These are phyloP conservation scores for Cantharis rufa DNA, from an alignment of 2,888 invertebrate genomes.

Conservation along the genomic window DNA sequence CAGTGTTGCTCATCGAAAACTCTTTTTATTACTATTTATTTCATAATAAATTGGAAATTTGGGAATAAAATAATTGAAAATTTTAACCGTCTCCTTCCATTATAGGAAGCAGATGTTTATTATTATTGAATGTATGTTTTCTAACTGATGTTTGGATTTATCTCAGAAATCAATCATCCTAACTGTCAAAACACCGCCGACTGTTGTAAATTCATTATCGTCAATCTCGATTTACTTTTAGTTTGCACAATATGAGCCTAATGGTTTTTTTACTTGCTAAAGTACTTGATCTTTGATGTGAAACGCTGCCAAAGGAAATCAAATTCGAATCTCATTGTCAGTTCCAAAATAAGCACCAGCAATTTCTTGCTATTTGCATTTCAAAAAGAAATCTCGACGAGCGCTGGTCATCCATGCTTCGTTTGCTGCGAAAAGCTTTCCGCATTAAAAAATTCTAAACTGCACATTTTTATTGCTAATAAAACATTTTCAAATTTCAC, in stretches of 20 bases:
- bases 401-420: not conserved
- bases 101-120: conserved; percentile 20
- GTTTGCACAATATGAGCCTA: conserved; percentile 7
- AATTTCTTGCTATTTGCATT: not conserved
- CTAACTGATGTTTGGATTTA: conserved; percentile 22
- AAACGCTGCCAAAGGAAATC: not conserved
- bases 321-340: not conserved
- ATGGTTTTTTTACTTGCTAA: conserved; percentile 11
- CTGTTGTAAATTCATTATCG: conserved; percentile 17
- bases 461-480: not conserved
- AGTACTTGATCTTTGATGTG: conserved; percentile 2
- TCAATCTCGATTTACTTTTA: conserved; percentile 9
- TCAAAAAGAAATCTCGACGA: not conserved
- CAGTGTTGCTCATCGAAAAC: not conserved
- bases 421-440: not conserved
- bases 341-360: not conserved
- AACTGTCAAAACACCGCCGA: conserved; percentile 23
- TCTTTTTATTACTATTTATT: not conserved
- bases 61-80: not conserved
- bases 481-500: not conserved
- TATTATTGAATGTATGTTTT: conserved; percentile 18
- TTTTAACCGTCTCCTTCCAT: conserved; percentile 8
- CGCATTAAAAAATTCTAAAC: not conserved
- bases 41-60: not conserved
- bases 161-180: conserved; percentile 28